A percentile compares a stretch with the other conserved stretches of the same genome.
Evolutionary conservation across 2,113 vertebrate species (phyloP).

Genomic region (Rhabdomys dilectus): DNA sequence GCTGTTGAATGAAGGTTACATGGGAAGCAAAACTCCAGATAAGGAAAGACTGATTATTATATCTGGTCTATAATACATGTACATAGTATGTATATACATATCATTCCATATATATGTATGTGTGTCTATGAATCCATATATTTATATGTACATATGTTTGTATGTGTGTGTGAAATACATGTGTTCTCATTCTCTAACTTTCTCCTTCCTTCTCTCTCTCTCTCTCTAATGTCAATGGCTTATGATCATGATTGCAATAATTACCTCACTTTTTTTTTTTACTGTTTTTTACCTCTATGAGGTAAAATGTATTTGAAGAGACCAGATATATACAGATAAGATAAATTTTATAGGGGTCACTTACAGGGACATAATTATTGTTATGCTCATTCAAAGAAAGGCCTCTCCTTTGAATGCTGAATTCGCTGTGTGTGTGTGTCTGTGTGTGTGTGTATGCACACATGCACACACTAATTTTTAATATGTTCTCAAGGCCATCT

Average conservation of each 20-base stretch:
- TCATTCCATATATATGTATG: background rate
- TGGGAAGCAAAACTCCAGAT: constrained; percentile 6
- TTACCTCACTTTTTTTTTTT: background rate
- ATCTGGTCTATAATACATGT: background rate
- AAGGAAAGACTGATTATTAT: background rate
- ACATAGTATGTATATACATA: background rate
- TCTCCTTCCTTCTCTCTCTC: background rate
- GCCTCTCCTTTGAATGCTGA: background rate
- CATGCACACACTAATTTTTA: background rate
- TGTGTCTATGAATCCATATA: background rate
- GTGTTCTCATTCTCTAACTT: background rate
- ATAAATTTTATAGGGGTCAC: constrained; percentile 17
- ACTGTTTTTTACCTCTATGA: constrained; percentile 1
- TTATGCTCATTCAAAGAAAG: background rate
- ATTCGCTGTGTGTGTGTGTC: background rate
- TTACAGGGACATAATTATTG: background rate
- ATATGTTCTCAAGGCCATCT: background rate
- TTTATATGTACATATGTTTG: background rate
- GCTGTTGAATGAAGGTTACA: background rate
- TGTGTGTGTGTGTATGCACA: background rate
- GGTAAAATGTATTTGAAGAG: constrained; percentile 51
- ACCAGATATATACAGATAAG: background rate
- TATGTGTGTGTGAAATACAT: background rate
- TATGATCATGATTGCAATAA: background rate
- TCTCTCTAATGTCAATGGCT: background rate